Conservation (phyloP, 2,888 invertebrate genomes). For the Blastobasis lacticolella region DNA sequence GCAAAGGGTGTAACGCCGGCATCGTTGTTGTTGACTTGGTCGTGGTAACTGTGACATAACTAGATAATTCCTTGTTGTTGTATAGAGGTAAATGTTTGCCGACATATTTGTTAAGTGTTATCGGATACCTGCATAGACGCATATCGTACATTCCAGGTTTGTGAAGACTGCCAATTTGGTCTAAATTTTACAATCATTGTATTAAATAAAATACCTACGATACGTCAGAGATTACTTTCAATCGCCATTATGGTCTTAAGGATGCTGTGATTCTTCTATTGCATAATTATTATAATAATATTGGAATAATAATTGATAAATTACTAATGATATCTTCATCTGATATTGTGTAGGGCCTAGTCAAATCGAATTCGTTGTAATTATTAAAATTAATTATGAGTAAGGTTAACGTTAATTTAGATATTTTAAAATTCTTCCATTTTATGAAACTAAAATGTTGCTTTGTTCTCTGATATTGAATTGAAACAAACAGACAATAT, state of each 20-base stretch:
- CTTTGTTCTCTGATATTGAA: conserved; percentile 44
- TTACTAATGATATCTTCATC: conserved; percentile 54
- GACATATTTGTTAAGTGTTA: conserved; percentile 65
- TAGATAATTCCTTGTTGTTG: conserved; percentile 68
- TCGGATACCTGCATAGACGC: conserved; percentile 72
- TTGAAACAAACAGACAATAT: conserved; percentile 64
- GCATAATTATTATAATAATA: conserved; percentile 63
- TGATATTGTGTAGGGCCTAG: conserved; percentile 69
- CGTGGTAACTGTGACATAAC: conserved; percentile 37
- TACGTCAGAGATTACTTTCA: conserved; percentile 70
- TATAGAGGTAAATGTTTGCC: conserved; percentile 64
- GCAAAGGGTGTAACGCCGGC: conserved; percentile 15
- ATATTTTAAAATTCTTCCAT: conserved; percentile 66
- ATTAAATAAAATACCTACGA: conserved; percentile 63
- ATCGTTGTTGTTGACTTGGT: conserved; percentile 52
- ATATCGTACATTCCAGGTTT: conserved; percentile 75
- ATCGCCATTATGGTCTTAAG: conserved; percentile 71
- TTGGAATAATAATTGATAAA: conserved; percentile 48
- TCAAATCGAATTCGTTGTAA: conserved; percentile 69
- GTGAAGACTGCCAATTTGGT: conserved; percentile 74
- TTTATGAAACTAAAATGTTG: conserved; percentile 48
- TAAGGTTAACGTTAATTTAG: conserved; percentile 61
- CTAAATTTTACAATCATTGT: conserved; percentile 72
- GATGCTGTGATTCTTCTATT: conserved; percentile 75
- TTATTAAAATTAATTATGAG: conserved; percentile 45